phyloP scores from a whole-genome alignment of 2,113 vertebrate genomes.

The Entomyzon cyanotis region DNA sequence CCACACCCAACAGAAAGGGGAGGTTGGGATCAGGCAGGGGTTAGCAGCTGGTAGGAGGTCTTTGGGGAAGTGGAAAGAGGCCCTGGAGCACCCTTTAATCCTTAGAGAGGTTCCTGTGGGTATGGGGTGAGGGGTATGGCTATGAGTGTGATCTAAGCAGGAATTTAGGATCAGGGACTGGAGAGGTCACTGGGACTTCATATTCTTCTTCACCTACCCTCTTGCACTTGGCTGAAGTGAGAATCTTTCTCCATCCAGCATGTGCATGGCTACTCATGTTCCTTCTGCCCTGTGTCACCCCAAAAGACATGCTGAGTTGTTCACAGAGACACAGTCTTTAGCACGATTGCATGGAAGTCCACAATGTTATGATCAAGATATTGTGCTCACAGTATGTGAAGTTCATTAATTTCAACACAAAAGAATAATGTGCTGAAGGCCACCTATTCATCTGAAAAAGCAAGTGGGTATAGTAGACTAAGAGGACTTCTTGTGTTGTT shows the following conservation, averaged over 20 bases:
- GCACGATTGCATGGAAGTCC: background rate
- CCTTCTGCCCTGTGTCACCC: background rate
- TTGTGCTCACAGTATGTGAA: background rate
- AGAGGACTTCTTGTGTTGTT: background rate
- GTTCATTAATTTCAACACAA: background rate
- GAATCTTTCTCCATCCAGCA: background rate
- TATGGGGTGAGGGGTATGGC: background rate
- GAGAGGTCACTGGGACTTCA: background rate
- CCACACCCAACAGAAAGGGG: background rate
- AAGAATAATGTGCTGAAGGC: background rate
- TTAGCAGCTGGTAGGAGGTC: background rate
- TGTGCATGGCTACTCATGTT: background rate
- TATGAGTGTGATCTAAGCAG: background rate
- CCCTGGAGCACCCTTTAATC: background rate
- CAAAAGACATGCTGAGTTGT: background rate
- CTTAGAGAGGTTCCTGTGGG: background rate
- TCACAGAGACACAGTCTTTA: background rate
- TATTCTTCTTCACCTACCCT: background rate
- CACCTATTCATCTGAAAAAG: background rate
- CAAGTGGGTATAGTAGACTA: background rate
- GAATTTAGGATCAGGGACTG: background rate
- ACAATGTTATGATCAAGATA: background rate
- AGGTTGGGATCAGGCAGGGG: background rate
- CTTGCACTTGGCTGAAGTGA: background rate
- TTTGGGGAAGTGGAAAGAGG: background rate